These are phyloP conservation scores for Bombycilla garrulus DNA, from an alignment of 2,113 vertebrate species.

Conservation along the genomic window DNA sequence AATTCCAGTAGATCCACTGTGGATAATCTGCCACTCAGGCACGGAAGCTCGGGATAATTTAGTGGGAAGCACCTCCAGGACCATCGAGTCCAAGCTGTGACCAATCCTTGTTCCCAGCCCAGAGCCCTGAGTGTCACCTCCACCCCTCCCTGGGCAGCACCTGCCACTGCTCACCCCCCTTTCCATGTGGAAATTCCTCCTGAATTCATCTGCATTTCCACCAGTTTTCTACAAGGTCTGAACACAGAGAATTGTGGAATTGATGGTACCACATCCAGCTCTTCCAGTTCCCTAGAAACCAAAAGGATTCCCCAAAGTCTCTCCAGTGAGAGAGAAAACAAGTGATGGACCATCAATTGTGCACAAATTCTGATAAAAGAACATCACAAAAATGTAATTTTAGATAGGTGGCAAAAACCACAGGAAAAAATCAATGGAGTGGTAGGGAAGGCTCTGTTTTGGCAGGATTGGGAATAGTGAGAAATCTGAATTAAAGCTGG, in stretches of 20 bases:
- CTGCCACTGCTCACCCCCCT: neutral
- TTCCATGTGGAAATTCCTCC: neutral
- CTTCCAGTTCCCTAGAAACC: neutral
- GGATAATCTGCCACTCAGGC: neutral
- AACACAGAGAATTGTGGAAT: neutral
- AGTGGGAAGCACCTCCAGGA: neutral
- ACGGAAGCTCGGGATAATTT: too few species aligned
- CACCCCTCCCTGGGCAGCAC: neutral
- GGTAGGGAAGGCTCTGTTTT: neutral
- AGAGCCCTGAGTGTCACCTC: neutral
- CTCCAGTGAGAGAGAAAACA: neutral
- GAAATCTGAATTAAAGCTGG: neutral
- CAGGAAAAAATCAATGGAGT: neutral
- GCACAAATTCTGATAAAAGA: neutral
- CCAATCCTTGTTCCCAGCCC: neutral
- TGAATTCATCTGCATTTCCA: neutral
- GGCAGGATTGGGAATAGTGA: neutral
- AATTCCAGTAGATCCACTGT: neutral
- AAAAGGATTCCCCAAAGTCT: neutral
- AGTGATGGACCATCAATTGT: neutral
- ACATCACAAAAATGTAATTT: neutral
- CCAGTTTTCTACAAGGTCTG: neutral
- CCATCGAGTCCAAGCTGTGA: fast-evolving
- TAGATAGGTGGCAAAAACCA: neutral
- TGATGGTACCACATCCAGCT: neutral